These are phyloP conservation scores for Loxodonta africana DNA, from an alignment of 2,113 vertebrate genomes.

Conservation along the genomic window DNA sequence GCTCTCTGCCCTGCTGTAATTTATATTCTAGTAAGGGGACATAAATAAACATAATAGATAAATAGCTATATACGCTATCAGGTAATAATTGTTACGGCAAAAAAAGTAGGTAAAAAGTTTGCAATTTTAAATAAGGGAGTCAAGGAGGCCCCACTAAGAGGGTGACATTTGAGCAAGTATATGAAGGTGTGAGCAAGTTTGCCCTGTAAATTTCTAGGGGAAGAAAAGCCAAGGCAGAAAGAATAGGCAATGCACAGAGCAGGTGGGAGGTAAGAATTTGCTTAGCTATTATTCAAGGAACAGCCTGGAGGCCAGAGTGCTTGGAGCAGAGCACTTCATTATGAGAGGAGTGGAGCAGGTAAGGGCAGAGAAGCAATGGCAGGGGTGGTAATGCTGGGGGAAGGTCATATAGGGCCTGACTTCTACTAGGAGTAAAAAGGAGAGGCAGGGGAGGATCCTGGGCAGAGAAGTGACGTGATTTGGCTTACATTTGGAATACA, in stretches of 20 bases:
- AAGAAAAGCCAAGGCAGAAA: not conserved
- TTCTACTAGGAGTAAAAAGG: not conserved
- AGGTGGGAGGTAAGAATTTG: not conserved
- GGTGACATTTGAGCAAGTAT: not conserved
- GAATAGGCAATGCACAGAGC: not conserved
- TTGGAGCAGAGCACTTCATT: not conserved
- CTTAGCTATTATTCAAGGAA: not conserved
- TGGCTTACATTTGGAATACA: not conserved
- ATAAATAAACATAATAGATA: not conserved
- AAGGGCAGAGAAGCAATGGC: too few relatives aligned
- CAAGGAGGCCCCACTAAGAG: not conserved
- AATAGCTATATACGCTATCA: not conserved
- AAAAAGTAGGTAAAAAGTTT: not conserved
- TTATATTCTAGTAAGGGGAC: not conserved
- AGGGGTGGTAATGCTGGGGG: rapidly evolving
- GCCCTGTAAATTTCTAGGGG: not conserved
- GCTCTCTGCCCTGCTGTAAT: not conserved
- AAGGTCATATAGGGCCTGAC: not conserved
- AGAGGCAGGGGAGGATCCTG: not conserved
- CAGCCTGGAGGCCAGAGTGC: not conserved
- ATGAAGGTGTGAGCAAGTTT: not conserved
- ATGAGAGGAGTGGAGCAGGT: rapidly evolving
- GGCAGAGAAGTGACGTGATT: not conserved
- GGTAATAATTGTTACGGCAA: not conserved
- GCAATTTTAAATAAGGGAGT: not conserved